Percentiles rank a stretch among this genome's conserved stretches.
phyloP scores from a whole-genome alignment of 2,113 vertebrate species.

The Periophthalmodon schlosseri region DNA sequence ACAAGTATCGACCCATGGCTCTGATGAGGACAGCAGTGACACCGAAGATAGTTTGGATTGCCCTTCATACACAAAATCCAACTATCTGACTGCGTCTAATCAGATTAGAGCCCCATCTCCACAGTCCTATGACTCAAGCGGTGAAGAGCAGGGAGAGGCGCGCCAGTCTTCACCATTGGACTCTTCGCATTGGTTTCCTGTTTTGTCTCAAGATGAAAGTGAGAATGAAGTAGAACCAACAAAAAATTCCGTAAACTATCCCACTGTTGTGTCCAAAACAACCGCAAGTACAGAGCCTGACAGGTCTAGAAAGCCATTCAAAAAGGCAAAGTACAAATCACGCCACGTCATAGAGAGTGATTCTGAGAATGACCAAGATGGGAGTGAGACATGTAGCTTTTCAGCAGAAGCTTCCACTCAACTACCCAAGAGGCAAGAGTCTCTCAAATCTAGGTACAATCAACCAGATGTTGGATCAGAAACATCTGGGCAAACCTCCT shows the following conservation, averaged over 20 bases:
- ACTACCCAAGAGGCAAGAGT: too few relatives aligned
- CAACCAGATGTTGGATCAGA: background rate
- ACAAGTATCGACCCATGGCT: too few relatives aligned
- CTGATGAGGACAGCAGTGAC: slow-evolving; percentile 16
- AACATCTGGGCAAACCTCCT: background rate
- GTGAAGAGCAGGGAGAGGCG: background rate
- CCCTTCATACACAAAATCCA: slow-evolving; percentile 6
- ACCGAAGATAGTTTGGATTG: slow-evolving; percentile 59
- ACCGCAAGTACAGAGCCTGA: background rate
- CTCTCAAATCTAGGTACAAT: too few relatives aligned
- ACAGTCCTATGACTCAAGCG: background rate
- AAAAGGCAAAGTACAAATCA: background rate
- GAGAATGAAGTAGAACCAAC: background rate
- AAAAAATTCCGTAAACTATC: background rate
- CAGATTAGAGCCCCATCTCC: background rate
- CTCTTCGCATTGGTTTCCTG: background rate
- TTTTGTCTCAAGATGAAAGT: background rate
- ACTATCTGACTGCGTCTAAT: slow-evolving; percentile 15
- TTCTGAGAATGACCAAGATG: slow-evolving; percentile 12
- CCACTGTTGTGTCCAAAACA: too few relatives aligned
- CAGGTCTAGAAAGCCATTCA: background rate
- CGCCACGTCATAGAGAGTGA: slow-evolving; percentile 6
- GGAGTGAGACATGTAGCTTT: background rate
- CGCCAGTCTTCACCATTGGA: too few relatives aligned
- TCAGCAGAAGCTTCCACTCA: background rate